Evolutionary conservation across 2,888 invertebrate species (phyloP), one percentile per base, ranked within the genome.

Genomic region (Drosophila barbarae): DNA sequence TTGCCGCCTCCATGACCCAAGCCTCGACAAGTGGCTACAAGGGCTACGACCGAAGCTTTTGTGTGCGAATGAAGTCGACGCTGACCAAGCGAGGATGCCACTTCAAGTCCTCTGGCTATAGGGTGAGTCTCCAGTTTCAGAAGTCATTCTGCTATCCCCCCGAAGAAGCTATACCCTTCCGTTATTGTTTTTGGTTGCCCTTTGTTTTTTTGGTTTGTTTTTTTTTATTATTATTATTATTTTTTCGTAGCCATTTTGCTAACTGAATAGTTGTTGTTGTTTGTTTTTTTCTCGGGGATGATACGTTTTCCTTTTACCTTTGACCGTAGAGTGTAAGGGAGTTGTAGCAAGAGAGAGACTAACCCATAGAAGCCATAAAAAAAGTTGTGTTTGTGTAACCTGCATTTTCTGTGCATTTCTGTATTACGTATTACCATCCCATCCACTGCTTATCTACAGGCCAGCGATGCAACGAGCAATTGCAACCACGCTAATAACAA

Each of bases 31-130:
- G 92, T 56, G 90, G 93, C 72, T 97, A 94, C 90, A 94, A 95
- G 87, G 97, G 97, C 38, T 93, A 95, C 90, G 97, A 97, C 85
- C 91, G 97, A 85, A 96, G 97, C 42, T 97, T 98, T 90, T 98
- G 98, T 90, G 92, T 98, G 50, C 92, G 98, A 75, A 98, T 98
- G 98, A 98, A 98, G 89, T 98, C 98, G 57, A 98, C 98, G 0
- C 91, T 98, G 69, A 98, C 98, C 51, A 98, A 98, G 90, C 92
- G 98, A 85, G 98, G 98, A 65, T 98, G 98, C 88, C 97, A 98
- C 90, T 97, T 97, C 90, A 98, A 98, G 90, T 97, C 97, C 38
- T 97, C 97, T 72, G 97, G 97, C 89, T 97, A 97, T 90, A 93
- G 97, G 93, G 97, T 97, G 92, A 93, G 95, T 90, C 18, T 34